Conservation (phyloP, 1,140 invertebrate genomes). For the Drosophila lacteicornis region DNA sequence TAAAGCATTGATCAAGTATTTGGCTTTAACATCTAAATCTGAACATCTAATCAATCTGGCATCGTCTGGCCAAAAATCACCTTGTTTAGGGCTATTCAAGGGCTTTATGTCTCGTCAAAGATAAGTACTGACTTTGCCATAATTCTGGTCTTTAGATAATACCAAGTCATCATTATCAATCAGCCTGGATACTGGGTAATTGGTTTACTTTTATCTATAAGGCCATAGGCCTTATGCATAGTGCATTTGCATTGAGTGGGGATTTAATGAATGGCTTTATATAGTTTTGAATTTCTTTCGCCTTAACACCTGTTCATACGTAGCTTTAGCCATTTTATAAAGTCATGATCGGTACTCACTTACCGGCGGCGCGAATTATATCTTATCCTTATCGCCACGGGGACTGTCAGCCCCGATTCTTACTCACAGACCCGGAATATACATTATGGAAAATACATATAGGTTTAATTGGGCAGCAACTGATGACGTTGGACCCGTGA, state of each 20-base stretch:
- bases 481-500: conserved; percentile 29
- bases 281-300: background rate
- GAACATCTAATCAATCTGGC: background rate
- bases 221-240: background rate
- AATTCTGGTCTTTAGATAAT: conserved; percentile 22
- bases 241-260: background rate
- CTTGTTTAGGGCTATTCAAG: background rate
- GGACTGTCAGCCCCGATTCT: conserved; percentile 9
- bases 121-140: background rate
- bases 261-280: background rate
- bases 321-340: conserved; percentile 1
- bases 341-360: background rate
- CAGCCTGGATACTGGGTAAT: background rate
- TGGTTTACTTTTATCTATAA: background rate
- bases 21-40: too few species aligned
- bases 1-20: background rate
- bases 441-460: conserved; percentile 6
- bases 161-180: conserved; percentile 24
- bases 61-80: background rate
- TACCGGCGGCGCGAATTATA: background rate
- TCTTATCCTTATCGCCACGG: conserved; percentile 18
- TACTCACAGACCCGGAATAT: conserved; percentile 13
- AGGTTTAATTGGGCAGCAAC: conserved; percentile 11
- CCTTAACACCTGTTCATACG: background rate
- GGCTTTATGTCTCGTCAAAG: background rate